Conservation (phyloP, 2,797 vertebrate species). For the Lacerta bilineata region DNA sequence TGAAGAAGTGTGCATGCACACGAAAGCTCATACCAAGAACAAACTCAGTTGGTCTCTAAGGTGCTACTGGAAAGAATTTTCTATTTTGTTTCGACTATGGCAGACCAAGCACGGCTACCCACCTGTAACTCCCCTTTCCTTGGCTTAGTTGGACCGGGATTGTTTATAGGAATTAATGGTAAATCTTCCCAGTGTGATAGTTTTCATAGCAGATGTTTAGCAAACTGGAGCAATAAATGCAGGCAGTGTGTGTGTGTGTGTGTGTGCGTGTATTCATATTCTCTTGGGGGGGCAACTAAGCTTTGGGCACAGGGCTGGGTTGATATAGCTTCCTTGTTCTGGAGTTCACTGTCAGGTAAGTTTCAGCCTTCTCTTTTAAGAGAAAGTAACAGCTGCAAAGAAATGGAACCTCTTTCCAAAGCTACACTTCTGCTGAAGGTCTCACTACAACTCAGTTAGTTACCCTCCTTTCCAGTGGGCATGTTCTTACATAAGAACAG, state of each 20-base stretch:
- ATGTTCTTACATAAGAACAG: background rate
- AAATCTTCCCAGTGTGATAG: constrained; percentile 59
- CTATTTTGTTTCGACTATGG: too few species aligned
- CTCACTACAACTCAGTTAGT: background rate
- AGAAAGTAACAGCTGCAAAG: background rate
- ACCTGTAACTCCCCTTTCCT: constrained; percentile 4
- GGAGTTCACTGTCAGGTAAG: background rate
- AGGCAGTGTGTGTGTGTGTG: background rate
- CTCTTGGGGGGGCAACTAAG: constrained; percentile 33
- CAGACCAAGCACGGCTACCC: too few species aligned
- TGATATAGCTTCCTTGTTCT: background rate
- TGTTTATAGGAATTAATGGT: constrained; percentile 50
- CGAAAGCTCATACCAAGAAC: too few species aligned
- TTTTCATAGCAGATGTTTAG: constrained; percentile 52
- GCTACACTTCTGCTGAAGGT: background rate
- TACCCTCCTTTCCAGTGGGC: background rate
- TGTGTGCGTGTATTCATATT: too few species aligned
- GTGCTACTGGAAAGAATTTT: too few species aligned
- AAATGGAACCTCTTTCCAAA: background rate
- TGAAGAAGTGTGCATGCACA: too few species aligned
- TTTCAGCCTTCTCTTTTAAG: background rate
- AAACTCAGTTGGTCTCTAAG: too few species aligned
- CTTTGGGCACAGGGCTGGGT: too few species aligned
- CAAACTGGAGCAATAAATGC: constrained; percentile 45
- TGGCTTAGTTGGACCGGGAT: constrained; percentile 15